Evolutionary conservation across 2,113 vertebrate species (phyloP).

Genomic region (Ophiodon elongatus): DNA sequence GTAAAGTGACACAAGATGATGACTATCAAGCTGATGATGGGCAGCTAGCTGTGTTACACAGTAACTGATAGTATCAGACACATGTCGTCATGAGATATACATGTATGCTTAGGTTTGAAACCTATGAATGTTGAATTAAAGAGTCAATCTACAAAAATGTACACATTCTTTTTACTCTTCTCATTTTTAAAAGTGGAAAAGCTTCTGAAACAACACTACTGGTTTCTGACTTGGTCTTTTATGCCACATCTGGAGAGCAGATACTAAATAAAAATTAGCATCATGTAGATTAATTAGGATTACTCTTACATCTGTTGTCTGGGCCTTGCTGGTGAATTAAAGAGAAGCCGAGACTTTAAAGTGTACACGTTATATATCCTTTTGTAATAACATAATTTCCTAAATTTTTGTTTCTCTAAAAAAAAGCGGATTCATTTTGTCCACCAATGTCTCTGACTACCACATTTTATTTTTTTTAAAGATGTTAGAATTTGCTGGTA

Average conservation of each 20-base stretch:
- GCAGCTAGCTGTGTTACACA: background rate
- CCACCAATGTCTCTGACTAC: background rate
- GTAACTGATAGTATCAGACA: slow-evolving; percentile 1
- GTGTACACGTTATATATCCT: background rate
- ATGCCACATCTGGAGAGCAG: background rate
- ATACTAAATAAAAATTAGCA: slow-evolving; percentile 1
- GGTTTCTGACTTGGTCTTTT: background rate
- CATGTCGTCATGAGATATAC: slow-evolving; percentile 3
- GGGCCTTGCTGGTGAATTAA: background rate
- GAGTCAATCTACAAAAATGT: background rate
- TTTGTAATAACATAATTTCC: slow-evolving; percentile 1
- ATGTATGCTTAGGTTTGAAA: background rate
- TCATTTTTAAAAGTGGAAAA: background rate
- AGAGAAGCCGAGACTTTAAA: background rate
- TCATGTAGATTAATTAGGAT: slow-evolving; percentile 27
- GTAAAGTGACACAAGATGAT: background rate
- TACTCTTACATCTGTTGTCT: slow-evolving; percentile 18
- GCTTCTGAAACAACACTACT: background rate
- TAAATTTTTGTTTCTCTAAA: background rate
- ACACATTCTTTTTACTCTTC: background rate
- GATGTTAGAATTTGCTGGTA: background rate
- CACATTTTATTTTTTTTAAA: background rate
- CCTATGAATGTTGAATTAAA: background rate
- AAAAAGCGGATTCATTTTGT: background rate
- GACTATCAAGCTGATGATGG: slow-evolving; percentile 1